Evolutionary conservation across 1,140 invertebrate genomes (phyloP).

Genomic region (Maconellicoccus hirsutus): DNA sequence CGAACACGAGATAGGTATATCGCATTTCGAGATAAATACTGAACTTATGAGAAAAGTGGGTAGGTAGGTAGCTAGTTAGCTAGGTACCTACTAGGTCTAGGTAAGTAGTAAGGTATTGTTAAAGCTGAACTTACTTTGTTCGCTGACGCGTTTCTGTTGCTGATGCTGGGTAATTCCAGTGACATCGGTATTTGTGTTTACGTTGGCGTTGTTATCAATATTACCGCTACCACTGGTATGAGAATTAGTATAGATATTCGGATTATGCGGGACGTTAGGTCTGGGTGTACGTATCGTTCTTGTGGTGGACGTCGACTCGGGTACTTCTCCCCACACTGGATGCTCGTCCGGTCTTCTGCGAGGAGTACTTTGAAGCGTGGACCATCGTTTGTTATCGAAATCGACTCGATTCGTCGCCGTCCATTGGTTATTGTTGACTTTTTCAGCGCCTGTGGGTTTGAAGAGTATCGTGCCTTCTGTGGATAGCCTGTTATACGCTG

Average conservation of each 20-base stretch:
- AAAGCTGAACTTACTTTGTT: background rate
- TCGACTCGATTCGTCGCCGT: background rate
- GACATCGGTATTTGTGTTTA: too few relatives aligned
- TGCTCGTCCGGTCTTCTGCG: background rate
- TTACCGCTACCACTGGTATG: too few relatives aligned
- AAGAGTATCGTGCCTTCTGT: background rate
- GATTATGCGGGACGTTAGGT: background rate
- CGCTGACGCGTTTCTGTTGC: background rate
- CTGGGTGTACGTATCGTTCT: background rate
- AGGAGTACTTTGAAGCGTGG: background rate
- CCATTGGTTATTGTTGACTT: background rate
- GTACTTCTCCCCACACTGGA: background rate
- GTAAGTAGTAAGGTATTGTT: too few relatives aligned
- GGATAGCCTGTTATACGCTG: background rate
- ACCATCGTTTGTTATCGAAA: background rate
- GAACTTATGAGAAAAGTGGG: too few relatives aligned
- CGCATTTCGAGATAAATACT: too few relatives aligned
- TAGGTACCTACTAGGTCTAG: too few relatives aligned
- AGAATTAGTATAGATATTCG: too few relatives aligned
- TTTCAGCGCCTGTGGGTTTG: background rate
- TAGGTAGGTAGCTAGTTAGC: too few relatives aligned
- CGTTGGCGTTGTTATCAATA: too few relatives aligned
- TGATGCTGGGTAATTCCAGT: background rate
- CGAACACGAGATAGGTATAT: too few relatives aligned
- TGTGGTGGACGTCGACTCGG: background rate